phyloP scores from a whole-genome alignment of 2,113 vertebrate genomes.

The Leptosomus discolor region DNA sequence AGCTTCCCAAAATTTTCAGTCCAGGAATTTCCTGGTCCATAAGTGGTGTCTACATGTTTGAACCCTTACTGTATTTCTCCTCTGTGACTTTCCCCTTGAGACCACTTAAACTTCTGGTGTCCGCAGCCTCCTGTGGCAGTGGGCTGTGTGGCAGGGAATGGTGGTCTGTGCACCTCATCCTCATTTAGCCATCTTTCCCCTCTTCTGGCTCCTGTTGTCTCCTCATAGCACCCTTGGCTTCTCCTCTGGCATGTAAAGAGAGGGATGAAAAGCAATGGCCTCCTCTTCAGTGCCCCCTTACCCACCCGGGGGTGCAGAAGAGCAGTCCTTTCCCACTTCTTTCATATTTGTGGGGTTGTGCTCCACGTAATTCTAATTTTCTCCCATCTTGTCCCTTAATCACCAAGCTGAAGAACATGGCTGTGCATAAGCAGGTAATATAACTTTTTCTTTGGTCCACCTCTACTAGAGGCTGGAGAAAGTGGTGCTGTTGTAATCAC shows the following conservation, averaged over 20 bases:
- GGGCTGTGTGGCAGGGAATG: not conserved
- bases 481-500: not conserved
- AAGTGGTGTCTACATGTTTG: not conserved
- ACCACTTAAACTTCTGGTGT: not conserved
- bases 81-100: not conserved
- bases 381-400: not conserved
- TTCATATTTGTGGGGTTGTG: not conserved
- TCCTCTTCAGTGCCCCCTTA: not conserved
- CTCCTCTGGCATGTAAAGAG: not conserved
- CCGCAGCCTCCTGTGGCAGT: not conserved
- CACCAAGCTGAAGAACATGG: not conserved
- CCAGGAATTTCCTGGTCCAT: not conserved
- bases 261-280: not conserved
- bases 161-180: fast-evolving
- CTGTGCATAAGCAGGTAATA: not conserved
- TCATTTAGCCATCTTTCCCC: not conserved
- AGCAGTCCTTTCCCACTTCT: not conserved
- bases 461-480: not conserved
- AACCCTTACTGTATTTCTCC: not conserved
- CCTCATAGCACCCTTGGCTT: not conserved
- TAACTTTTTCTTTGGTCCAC: not conserved
- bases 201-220: not conserved
- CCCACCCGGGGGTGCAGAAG: not conserved
- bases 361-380: not conserved
- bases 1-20: not conserved